Percentiles rank a stretch among this genome's conserved stretches.
These are phyloP conservation scores for Intellagama lesueurii DNA, from an alignment of 2,797 vertebrate species.

Conservation along the genomic window DNA sequence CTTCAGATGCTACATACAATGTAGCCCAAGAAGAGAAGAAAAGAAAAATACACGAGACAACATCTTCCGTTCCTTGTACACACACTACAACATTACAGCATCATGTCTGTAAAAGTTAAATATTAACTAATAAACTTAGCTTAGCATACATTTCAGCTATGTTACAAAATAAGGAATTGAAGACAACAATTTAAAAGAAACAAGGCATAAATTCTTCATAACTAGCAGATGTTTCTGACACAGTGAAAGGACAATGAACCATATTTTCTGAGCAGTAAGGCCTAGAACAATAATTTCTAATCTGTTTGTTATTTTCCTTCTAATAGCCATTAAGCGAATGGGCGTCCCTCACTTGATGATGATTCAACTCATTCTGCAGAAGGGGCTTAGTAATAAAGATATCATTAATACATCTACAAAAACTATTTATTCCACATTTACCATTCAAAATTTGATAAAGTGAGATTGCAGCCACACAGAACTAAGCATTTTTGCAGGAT, in stretches of 20 bases:
- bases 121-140: not conserved
- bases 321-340: not conserved
- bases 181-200: not conserved
- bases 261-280: not conserved
- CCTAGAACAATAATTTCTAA: not conserved
- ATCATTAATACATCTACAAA: not conserved
- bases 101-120: not conserved
- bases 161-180: not conserved
- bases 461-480: not conserved
- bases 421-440: not conserved
- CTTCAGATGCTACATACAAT: not conserved
- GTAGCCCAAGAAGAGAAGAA: not conserved
- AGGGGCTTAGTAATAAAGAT: not conserved
- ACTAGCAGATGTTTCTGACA: not conserved
- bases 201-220: not conserved
- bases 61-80: not conserved
- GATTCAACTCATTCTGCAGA: not conserved
- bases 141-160: not conserved
- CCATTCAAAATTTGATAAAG: not conserved
- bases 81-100: not conserved
- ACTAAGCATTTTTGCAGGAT: not conserved
- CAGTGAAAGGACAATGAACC: not conserved
- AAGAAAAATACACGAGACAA: not conserved
- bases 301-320: not conserved
- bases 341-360: not conserved